Conservation (phyloP, 2,888 invertebrate genomes). For the Exephanes ischioxanthus region DNA sequence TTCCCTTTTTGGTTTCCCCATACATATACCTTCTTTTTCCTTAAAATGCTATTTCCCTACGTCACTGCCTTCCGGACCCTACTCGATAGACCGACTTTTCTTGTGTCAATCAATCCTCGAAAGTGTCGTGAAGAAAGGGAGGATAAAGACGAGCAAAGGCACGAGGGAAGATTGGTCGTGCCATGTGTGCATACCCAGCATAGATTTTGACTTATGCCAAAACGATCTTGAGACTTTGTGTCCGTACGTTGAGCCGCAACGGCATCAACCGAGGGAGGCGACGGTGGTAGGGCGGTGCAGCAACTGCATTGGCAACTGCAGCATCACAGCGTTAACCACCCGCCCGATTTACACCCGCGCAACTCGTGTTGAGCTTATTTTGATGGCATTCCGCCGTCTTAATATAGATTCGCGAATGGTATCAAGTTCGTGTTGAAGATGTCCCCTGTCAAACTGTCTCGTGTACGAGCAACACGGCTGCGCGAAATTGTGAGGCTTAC, state of each 20-base stretch:
- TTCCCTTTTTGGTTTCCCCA: background rate
- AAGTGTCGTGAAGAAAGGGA: conserved; percentile 25
- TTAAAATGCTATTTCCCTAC: background rate
- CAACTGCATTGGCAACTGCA: conserved; percentile 46
- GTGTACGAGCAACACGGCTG: conserved; percentile 65
- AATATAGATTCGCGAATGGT: conserved; percentile 81
- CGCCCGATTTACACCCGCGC: conserved; percentile 63
- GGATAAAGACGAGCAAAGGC: conserved; percentile 54
- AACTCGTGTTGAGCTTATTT: conserved; percentile 79
- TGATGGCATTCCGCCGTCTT: conserved; percentile 81
- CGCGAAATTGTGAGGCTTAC: conserved; percentile 45
- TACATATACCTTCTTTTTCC: background rate
- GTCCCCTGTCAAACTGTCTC: conserved; percentile 72
- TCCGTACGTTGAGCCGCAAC: conserved; percentile 71
- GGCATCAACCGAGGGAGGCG: conserved; percentile 14
- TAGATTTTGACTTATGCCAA: conserved; percentile 84
- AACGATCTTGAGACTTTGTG: conserved; percentile 83
- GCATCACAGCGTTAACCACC: conserved; percentile 71
- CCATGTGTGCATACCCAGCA: conserved; percentile 77
- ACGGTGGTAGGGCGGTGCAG: conserved; percentile 25
- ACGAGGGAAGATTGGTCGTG: conserved; percentile 63
- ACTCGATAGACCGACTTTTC: background rate
- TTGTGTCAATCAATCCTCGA: background rate
- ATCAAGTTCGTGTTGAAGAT: conserved; percentile 78
- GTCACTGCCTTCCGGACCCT: background rate